phyloP scores from a whole-genome alignment of 2,113 vertebrate genomes.

The Syrmaticus mikado region DNA sequence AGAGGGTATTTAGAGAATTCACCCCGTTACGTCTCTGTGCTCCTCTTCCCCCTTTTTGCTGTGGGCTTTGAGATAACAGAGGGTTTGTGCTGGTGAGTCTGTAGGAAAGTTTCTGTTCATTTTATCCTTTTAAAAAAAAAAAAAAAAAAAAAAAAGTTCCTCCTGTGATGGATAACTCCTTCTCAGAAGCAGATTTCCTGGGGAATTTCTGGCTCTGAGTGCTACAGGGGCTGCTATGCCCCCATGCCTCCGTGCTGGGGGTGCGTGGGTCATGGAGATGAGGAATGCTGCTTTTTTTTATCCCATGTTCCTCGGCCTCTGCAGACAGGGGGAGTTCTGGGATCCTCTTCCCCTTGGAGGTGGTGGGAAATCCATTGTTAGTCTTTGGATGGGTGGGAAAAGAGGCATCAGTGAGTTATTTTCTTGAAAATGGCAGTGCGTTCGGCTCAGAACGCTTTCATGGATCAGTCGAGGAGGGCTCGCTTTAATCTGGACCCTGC shows the following conservation, averaged over 20 bases:
- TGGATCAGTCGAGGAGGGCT: background rate
- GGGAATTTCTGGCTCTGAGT: background rate
- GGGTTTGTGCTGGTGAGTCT: background rate
- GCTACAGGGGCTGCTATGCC: fast-evolving
- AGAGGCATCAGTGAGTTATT: fast-evolving
- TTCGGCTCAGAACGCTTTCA: background rate
- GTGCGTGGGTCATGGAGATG: fast-evolving
- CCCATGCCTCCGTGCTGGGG: background rate
- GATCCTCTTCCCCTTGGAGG: fast-evolving
- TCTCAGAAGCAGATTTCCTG: background rate
- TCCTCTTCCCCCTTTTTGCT: background rate
- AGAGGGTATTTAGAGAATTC: conserved; percentile 32
- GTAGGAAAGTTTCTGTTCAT: background rate
- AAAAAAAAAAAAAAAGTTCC: no score
- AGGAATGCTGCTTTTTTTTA: background rate
- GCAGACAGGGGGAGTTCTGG: background rate
- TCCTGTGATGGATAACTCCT: background rate
- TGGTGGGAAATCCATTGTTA: fast-evolving
- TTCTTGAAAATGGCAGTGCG: fast-evolving
- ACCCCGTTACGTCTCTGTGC: background rate
- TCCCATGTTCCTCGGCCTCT: fast-evolving
- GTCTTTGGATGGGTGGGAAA: background rate
- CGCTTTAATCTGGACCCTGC: background rate
- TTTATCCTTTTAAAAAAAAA: background rate
- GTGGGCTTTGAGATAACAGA: background rate